Percentiles rank a stretch among this genome's conserved stretches.
phyloP scores from a whole-genome alignment of 1,140 invertebrate genomes.

The Cheumatopsyche charites region DNA sequence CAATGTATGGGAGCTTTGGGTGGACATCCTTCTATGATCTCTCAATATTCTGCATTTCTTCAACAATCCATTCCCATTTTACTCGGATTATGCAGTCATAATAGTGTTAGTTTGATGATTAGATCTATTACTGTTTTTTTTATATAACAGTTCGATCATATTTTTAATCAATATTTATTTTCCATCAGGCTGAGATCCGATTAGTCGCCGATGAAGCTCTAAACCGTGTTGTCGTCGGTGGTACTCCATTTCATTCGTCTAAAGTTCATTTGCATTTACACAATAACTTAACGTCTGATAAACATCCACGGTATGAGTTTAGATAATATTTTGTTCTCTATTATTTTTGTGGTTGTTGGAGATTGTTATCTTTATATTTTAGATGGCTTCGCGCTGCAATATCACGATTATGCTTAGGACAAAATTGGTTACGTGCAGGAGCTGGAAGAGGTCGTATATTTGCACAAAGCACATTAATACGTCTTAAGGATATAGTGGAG shows the following conservation, averaged over 20 bases:
- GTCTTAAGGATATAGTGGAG: slow-evolving; percentile 56
- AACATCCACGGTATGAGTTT: slow-evolving; percentile 56
- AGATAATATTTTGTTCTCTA: neutral
- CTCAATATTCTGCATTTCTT: slow-evolving; percentile 58
- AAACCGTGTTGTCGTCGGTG: slow-evolving; percentile 57
- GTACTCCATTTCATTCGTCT: slow-evolving; percentile 58
- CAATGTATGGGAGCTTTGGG: slow-evolving; percentile 57
- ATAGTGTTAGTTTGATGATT: slow-evolving; percentile 55
- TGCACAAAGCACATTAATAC: slow-evolving; percentile 57
- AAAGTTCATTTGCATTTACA: slow-evolving; percentile 58
- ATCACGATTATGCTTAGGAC: slow-evolving; percentile 57
- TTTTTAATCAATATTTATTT: slow-evolving; percentile 43
- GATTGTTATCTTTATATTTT: slow-evolving; percentile 1
- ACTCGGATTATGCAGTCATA: slow-evolving; percentile 56
- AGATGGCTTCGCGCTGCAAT: slow-evolving; percentile 60
- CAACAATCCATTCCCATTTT: slow-evolving; percentile 56
- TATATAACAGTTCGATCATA: neutral
- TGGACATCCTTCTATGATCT: slow-evolving; percentile 54
- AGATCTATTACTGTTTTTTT: neutral
- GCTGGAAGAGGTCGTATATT: slow-evolving; percentile 58
- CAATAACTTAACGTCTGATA: slow-evolving; percentile 56
- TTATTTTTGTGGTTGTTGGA: no score
- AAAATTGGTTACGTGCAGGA: slow-evolving; percentile 58
- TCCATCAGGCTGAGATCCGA: slow-evolving; percentile 59
- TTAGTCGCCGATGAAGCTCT: slow-evolving; percentile 60